Conservation (phyloP, 2,888 invertebrate genomes). For the Crossocerus cetratus region DNA sequence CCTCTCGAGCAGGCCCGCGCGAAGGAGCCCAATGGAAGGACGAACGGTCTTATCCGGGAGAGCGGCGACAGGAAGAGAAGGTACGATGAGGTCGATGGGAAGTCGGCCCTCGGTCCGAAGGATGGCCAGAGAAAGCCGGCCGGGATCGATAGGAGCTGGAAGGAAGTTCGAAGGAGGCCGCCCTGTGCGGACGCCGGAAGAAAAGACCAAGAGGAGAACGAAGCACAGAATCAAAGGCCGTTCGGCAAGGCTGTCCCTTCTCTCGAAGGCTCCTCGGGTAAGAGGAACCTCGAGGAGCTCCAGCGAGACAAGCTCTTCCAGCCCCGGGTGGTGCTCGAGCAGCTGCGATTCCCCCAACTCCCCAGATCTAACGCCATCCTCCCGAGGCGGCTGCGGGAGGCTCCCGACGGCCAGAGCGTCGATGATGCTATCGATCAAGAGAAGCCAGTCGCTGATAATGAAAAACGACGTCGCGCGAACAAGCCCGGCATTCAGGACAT, state of each 20-base stretch:
- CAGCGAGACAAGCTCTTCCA: conserved; percentile 70
- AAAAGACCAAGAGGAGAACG: conserved; percentile 41
- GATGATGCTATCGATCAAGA: conserved; percentile 45
- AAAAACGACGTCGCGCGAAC: conserved; percentile 53
- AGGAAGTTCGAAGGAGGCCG: conserved; percentile 49
- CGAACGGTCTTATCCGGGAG: conserved; percentile 53
- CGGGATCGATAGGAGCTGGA: conserved; percentile 46
- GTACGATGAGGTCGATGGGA: conserved; percentile 56
- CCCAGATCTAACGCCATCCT: conserved; percentile 49
- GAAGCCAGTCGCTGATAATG: conserved; percentile 46
- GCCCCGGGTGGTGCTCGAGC: conserved; percentile 73
- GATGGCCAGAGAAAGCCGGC: conserved; percentile 34
- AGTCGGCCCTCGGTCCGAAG: conserved; percentile 64
- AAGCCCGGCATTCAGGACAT: conserved; percentile 70
- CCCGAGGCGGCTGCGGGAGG: conserved; percentile 27
- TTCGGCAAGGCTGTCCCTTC: conserved; percentile 27
- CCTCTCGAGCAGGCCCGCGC: conserved; percentile 30
- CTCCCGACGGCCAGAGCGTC: conserved; percentile 26
- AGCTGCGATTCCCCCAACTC: conserved; percentile 67
- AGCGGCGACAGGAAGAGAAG: conserved; percentile 46
- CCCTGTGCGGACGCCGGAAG: conserved; percentile 36
- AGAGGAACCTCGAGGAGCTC: conserved; percentile 61
- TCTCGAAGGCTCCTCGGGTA: conserved; percentile 17
- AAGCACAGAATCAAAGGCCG: conserved; percentile 28
- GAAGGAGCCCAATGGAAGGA: conserved; percentile 49